Evolutionary conservation across 1,140 invertebrate genomes (phyloP).

Genomic region (Oscheius sp.): DNA sequence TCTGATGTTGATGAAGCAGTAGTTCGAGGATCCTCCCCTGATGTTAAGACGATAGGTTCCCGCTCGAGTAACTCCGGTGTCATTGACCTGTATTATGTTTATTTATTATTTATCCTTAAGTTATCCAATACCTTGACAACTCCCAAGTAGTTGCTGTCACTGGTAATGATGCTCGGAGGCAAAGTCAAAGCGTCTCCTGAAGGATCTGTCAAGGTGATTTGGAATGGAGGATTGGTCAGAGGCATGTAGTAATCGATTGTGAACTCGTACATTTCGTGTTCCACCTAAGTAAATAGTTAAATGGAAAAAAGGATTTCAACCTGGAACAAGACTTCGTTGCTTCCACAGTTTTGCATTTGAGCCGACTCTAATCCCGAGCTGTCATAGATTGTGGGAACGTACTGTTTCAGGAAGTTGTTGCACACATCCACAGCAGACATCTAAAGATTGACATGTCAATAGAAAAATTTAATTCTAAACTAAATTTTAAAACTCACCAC

Average conservation of each 20-base stretch:
- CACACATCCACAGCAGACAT: constrained; percentile 30
- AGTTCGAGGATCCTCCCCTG: not conserved
- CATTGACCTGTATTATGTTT: constrained; percentile 18
- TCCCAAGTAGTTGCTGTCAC: constrained; percentile 35
- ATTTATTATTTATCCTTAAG: not conserved
- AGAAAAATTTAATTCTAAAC: constrained; percentile 13
- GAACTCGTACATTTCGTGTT: constrained; percentile 40
- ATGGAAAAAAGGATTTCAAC: not conserved
- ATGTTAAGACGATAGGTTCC: constrained; percentile 28
- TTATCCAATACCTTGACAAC: not conserved
- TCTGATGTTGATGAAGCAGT: constrained; percentile 23
- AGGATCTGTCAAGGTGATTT: constrained; percentile 20
- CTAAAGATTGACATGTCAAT: not conserved
- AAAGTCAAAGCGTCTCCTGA: constrained; percentile 12
- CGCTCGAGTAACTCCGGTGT: constrained; percentile 19
- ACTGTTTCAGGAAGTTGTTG: constrained; percentile 30
- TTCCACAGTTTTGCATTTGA: constrained; percentile 7
- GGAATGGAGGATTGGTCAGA: constrained; percentile 12
- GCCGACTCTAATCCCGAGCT: constrained; percentile 21
- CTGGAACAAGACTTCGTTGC: constrained; percentile 34
- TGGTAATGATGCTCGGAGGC: constrained; percentile 22
- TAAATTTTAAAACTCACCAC: constrained; percentile 14
- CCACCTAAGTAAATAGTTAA: constrained; percentile 12
- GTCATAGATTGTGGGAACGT: constrained; percentile 35
- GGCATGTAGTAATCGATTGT: constrained; percentile 39